Evolutionary conservation across 2,888 invertebrate genomes (phyloP).

Genomic region (Strigamia transsilvanica): DNA sequence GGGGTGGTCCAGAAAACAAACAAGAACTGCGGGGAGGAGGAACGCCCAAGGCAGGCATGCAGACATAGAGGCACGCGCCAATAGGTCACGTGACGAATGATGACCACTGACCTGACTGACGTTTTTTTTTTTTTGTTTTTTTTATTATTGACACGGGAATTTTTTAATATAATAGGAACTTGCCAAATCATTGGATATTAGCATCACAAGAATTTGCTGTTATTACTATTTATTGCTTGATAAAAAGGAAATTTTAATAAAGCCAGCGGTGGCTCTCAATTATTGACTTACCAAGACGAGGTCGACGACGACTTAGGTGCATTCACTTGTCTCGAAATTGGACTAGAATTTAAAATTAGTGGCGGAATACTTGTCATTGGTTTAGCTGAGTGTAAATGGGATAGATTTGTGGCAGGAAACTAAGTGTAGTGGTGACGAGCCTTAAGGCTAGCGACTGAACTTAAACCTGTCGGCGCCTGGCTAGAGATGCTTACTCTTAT

Average conservation of each 20-base stretch:
- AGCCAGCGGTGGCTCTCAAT: neutral
- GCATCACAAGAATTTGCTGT: slow-evolving; percentile 28
- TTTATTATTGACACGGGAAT: neutral
- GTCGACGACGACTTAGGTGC: neutral
- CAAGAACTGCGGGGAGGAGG: slow-evolving; percentile 33
- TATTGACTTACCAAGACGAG: neutral
- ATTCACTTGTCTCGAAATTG: neutral
- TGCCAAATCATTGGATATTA: slow-evolving; percentile 33
- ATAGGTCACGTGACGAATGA: slow-evolving; percentile 32
- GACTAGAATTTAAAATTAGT: neutral
- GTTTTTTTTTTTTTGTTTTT: neutral
- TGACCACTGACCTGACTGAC: slow-evolving; percentile 28
- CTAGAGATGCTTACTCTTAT: slow-evolving; percentile 2
- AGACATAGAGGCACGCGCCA: slow-evolving; percentile 33
- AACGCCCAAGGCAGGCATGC: slow-evolving; percentile 33
- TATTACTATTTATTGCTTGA: slow-evolving; percentile 8
- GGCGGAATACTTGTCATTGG: neutral
- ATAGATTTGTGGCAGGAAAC: slow-evolving; percentile 8
- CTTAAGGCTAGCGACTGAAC: slow-evolving; percentile 19
- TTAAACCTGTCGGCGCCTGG: slow-evolving; percentile 41
- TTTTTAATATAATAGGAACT: slow-evolving; percentile 43
- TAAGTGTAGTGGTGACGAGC: slow-evolving; percentile 9
- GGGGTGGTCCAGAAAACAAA: slow-evolving; percentile 35
- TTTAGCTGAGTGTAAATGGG: slow-evolving; percentile 8
- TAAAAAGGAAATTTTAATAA: slow-evolving; percentile 8